Evolutionary conservation across 2,888 invertebrate genomes (phyloP).

Genomic region (Synergus umbraculus): DNA sequence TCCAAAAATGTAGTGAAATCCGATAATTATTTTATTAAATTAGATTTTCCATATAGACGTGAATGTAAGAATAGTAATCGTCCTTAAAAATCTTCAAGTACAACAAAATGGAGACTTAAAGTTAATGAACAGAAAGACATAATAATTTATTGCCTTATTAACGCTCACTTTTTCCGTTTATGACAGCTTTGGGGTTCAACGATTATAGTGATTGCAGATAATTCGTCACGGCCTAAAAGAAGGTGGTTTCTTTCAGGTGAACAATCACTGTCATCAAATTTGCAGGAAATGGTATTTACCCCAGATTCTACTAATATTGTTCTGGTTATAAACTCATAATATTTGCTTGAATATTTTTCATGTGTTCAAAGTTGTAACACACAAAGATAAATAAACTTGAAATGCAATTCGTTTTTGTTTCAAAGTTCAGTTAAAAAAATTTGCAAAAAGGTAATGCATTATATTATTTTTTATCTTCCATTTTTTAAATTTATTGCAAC

Average conservation of each 20-base stretch:
- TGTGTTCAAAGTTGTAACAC: too few species aligned
- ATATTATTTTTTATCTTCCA: neutral
- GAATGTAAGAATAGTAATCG: neutral
- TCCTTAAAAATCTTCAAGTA: neutral
- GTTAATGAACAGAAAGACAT: neutral
- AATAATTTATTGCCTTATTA: neutral
- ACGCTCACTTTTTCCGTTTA: conserved; percentile 1
- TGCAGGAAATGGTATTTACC: neutral
- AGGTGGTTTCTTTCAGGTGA: neutral
- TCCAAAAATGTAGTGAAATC: neutral
- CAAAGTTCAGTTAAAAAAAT: neutral
- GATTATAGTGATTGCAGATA: conserved; percentile 14
- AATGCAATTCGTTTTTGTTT: neutral
- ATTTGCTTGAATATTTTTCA: too few species aligned
- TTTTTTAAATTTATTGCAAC: neutral
- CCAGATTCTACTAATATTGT: neutral
- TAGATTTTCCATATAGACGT: too few species aligned
- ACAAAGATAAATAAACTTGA: too few species aligned
- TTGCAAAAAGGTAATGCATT: neutral
- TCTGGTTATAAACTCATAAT: neutral
- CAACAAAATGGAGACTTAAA: neutral
- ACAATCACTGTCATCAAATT: neutral
- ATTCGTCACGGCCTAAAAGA: neutral
- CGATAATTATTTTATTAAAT: too few species aligned
- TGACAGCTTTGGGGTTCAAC: neutral